Evolutionary conservation across 64 coral and sea anemone genomes (phyloP).

Genomic region (Pachyseris speciosa): DNA sequence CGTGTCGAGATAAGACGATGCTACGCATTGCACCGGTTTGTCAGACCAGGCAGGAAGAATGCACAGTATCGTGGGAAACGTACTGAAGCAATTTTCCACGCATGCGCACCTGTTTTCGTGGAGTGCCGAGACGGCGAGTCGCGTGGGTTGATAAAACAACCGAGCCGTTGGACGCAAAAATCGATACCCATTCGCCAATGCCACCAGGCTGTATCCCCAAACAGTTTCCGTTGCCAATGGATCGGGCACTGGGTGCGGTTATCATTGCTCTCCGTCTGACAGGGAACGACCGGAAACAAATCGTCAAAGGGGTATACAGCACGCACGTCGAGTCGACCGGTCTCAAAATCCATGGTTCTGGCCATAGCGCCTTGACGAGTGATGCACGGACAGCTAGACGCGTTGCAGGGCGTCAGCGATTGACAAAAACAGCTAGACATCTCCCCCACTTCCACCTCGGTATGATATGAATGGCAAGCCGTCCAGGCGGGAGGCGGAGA

Average conservation of each 20-base stretch:
- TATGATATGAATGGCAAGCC: neutral
- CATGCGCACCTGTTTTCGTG: neutral
- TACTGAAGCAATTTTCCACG: neutral
- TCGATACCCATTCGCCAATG: neutral
- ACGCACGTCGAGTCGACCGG: neutral
- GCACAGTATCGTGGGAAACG: neutral
- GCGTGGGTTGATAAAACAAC: neutral
- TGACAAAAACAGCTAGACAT: neutral
- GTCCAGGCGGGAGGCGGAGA: neutral
- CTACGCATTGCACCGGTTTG: neutral
- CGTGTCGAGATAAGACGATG: neutral
- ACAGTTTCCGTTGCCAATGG: neutral
- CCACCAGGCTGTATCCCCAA: neutral
- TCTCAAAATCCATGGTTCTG: neutral
- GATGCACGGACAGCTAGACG: neutral
- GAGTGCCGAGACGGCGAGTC: no score
- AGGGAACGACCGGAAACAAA: neutral
- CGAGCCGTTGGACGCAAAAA: neutral
- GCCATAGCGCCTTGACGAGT: neutral
- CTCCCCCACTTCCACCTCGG: neutral
- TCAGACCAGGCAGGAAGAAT: neutral
- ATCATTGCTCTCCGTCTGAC: no score
- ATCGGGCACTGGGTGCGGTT: neutral
- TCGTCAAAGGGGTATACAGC: neutral
- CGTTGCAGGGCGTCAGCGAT: neutral